These are phyloP conservation scores for Catocala sponsa DNA, from an alignment of 2,888 invertebrate species.

Conservation along the genomic window DNA sequence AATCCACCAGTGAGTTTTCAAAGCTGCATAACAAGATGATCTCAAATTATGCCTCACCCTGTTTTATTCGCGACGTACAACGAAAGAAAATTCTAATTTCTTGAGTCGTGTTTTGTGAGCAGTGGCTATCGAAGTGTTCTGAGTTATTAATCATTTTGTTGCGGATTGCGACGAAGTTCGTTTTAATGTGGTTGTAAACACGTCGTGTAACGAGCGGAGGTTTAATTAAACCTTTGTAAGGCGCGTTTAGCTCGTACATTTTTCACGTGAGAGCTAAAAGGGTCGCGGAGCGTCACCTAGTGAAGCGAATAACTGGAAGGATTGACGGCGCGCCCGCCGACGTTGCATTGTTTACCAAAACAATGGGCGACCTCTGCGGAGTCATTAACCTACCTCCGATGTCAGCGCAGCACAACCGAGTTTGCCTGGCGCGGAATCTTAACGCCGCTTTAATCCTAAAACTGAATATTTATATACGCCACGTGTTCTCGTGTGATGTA, in stretches of 20 bases:
- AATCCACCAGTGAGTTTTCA: conserved; percentile 60
- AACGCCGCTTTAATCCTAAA: conserved; percentile 58
- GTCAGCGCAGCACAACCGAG: conserved; percentile 60
- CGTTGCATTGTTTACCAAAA: conserved; percentile 84
- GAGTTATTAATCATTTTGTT: conserved; percentile 35
- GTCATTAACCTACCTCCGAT: conserved; percentile 86
- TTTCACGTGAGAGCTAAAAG: conserved; percentile 72
- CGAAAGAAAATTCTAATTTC: conserved; percentile 51
- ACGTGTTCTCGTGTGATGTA: conserved; percentile 22
- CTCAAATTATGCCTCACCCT: conserved; percentile 59
- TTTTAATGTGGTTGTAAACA: conserved; percentile 45
- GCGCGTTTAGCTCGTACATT: conserved; percentile 59
- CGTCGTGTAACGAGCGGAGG: conserved; percentile 36
- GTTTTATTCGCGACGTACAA: conserved; percentile 50
- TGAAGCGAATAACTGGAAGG: conserved; percentile 79
- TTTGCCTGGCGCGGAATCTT: conserved; percentile 62
- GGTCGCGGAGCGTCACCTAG: conserved; percentile 75
- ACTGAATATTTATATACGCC: conserved; percentile 45
- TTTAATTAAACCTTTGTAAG: conserved; percentile 60
- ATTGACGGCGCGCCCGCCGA: conserved; percentile 75
- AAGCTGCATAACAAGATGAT: conserved; percentile 66
- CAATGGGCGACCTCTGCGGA: conserved; percentile 84
- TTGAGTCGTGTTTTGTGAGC: conserved; percentile 27
- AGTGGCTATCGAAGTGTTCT: conserved; percentile 28
- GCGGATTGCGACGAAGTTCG: conserved; percentile 27